Evolutionary conservation across 2,113 vertebrate genomes (phyloP).

Genomic region (Scytalopus superciliaris): DNA sequence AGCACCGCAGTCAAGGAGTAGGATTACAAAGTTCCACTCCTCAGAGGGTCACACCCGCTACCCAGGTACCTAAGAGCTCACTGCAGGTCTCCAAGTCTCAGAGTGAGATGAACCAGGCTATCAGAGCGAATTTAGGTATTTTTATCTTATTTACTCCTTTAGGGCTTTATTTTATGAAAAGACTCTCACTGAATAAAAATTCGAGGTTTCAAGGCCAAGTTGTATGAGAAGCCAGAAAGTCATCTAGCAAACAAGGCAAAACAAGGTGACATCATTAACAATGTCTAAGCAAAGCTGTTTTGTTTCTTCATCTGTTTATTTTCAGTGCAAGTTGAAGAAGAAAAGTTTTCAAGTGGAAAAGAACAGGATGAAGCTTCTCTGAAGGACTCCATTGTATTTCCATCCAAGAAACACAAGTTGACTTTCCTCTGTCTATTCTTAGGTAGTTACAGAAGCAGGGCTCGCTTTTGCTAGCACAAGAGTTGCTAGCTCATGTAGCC

Average conservation of each 20-base stretch:
- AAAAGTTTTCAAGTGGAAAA: not conserved
- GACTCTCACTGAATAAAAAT: not conserved
- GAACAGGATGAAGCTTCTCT: not conserved
- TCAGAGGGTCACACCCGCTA: not conserved
- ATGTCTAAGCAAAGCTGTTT: not conserved
- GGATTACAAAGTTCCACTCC: not conserved
- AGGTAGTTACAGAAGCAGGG: not conserved
- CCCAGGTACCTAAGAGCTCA: not conserved
- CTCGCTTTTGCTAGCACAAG: not conserved
- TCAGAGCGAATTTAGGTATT: not conserved
- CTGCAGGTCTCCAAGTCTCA: not conserved
- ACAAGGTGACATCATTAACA: not conserved
- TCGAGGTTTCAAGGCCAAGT: not conserved
- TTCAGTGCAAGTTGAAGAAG: not conserved
- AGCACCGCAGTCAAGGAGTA: not conserved
- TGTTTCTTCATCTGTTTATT: not conserved
- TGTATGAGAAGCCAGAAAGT: not conserved
- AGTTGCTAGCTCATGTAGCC: not conserved
- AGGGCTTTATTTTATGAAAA: not conserved
- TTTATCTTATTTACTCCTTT: not conserved
- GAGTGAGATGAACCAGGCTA: not conserved
- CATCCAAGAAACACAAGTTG: not conserved
- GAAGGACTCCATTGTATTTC: not conserved
- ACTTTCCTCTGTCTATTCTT: not conserved
- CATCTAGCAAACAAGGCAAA: not conserved